Evolutionary conservation across 2,888 invertebrate genomes (phyloP), one percentile per base, ranked within the genome.

Genomic region (Lochmaea crataegi): DNA sequence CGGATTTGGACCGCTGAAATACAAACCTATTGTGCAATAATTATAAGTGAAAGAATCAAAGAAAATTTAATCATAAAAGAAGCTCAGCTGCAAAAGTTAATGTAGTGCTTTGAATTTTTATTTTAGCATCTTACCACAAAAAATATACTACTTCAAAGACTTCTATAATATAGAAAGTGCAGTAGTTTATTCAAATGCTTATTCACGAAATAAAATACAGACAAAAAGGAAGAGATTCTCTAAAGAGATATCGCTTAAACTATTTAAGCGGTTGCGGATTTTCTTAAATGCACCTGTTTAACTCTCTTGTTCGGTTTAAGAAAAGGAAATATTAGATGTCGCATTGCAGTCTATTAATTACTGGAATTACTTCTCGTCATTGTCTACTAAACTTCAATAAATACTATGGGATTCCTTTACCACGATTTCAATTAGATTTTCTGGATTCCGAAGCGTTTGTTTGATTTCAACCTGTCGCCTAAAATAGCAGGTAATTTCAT

Each of bases 341-440:
- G 53, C 53, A 53, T 18, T 53, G 16, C 53, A 53, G 7, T 53
- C 53, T 18, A 18, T 16, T 53, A 53, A 53, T 53, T 53, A 53
- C 18, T 53, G 53, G 18, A 53, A 53, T 9, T 53, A 53, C 53
- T 53, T 53, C 11, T 53, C 16, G 53, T 16, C 53, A 53, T 18
- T 11, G 18, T 53, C 16, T 16, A 53, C 53, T 16, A 18, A 53
- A 18, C 18, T 53, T 53, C 16, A 10, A 53, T 53, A 18, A 53
- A 53, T 53, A 53, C 53, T 53, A 10, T 16, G 16, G 18, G 11
- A 10, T 16, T 53, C 16, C 18, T 38, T n/a, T 60, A 38, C 38
- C 14, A 14, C 60, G 16, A 60, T 38, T 60, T 60, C 60, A 60
- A 60, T 60, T 60, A 38, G 3, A 60, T 60, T 60, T 38, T 38